Base-by-base conservation (phyloP, 2,888 invertebrate species). In the Mythimna loreyi region DNA sequence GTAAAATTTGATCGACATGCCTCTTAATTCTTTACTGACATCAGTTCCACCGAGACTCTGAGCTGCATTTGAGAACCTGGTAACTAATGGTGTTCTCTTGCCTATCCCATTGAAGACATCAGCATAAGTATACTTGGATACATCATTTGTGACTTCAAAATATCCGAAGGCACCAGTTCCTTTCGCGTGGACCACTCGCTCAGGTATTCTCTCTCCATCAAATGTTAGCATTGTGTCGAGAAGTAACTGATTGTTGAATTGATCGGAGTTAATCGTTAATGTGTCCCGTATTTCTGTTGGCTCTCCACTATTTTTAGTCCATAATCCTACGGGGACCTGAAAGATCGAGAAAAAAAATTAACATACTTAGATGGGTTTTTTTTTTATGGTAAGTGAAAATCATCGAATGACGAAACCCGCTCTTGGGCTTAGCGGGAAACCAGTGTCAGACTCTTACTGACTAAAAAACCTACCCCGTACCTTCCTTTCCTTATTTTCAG, bases 141-240 rank as follows among this genome's bases (percentile, higher is more conserved):
- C 97, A 86, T 98, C 98, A 84, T 98, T 97, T 0, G 98, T 98
- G 0, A 98, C 97, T 91, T 98, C 97, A 84, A 98, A 98, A 86
- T 97, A 97, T 2, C 97, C 98, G 87, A 97, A 97, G 1, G 98
- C 98, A 47, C 97, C 98, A 47, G 97, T 97, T 75, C 99, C 99
- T 93, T 99, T 99, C 0, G 99, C 99, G 90, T 99, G 98, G 0
- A 98, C 98, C 0, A 98, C 98, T 82, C 99, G 96, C 89, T 99
- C 99, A 0, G 99, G 99, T 85, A 98, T 98, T 67, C 99, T 96
- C 98, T 90, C 87, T 5, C 74, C 98, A 40, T 98, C 95, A 85
- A 97, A 97, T 87, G 98, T 98, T 86, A 98, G 97, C 0, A 97
- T 94, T 86, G 97, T 97, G 84, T 98, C 98, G 11, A 98, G 82